Percentiles rank a stretch among this genome's conserved stretches.
These are phyloP conservation scores for Plagodis pulveraria DNA, from an alignment of 2,888 invertebrate genomes.

Conservation along the genomic window DNA sequence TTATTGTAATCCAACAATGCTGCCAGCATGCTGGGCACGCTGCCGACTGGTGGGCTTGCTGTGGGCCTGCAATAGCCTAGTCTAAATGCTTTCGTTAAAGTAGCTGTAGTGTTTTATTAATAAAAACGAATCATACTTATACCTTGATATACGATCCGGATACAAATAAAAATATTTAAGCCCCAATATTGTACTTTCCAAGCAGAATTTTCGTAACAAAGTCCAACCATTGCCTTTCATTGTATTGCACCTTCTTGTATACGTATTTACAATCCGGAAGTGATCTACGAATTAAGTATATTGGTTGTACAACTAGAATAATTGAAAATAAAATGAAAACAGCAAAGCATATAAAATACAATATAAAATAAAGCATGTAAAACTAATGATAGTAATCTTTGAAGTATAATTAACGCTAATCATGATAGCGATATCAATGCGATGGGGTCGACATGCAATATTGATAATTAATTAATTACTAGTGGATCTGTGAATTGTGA, in stretches of 20 bases:
- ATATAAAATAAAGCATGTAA: not conserved
- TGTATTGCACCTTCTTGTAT: constrained; percentile 1
- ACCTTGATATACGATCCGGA: constrained; percentile 69
- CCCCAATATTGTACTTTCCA: constrained; percentile 65
- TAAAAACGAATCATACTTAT: not conserved
- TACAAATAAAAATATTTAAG: constrained; percentile 76
- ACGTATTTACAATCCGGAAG: no score
- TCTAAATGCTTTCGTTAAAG: no score
- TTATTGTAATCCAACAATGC: no score
- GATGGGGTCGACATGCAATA: constrained; percentile 1
- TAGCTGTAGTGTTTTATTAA: no score
- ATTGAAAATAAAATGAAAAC: no score
- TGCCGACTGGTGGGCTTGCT: no score
- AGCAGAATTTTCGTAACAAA: constrained; percentile 60
- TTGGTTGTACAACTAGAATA: no score
- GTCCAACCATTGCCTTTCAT: constrained; percentile 52
- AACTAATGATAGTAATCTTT: not conserved
- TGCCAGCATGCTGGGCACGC: no score
- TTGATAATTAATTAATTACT: not conserved
- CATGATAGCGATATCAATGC: constrained; percentile 4
- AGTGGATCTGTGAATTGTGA: not conserved
- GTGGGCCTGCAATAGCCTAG: no score
- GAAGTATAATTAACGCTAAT: constrained; percentile 2
- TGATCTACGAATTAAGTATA: no score
- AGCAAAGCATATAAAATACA: no score